Conservation (phyloP, 2,888 invertebrate genomes). For the Parapristionchus giblindavisi region DNA sequence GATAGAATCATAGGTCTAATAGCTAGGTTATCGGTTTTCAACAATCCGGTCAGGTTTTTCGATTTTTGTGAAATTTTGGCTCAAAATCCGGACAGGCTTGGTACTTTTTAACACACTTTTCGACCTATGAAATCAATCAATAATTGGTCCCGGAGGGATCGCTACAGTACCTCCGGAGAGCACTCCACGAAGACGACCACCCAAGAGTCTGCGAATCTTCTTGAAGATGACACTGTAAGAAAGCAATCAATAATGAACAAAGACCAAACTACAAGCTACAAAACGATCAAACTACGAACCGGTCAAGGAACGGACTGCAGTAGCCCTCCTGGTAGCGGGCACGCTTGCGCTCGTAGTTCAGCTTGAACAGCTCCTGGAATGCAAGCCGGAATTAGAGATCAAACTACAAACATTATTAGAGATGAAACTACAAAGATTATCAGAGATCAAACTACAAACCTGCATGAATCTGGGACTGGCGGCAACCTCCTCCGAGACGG, state of each 20-base stretch:
- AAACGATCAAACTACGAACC: constrained; percentile 53
- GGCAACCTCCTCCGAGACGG: constrained; percentile 88
- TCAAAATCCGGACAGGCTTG: too few relatives aligned
- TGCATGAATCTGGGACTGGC: constrained; percentile 57
- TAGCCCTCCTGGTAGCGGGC: constrained; percentile 79
- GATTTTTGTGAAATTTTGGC: too few relatives aligned
- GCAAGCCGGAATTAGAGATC: too few relatives aligned
- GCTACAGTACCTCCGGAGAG: constrained; percentile 80
- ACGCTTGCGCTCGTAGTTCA: constrained; percentile 90
- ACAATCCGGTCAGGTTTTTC: too few relatives aligned
- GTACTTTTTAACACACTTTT: too few relatives aligned
- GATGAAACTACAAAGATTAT: background rate
- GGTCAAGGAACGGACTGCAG: constrained; percentile 72
- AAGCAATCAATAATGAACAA: too few relatives aligned
- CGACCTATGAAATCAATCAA: background rate
- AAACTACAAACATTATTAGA: too few relatives aligned
- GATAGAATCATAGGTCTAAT: too few relatives aligned
- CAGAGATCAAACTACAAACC: constrained; percentile 6
- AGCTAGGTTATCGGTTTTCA: too few relatives aligned
- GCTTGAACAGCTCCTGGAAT: constrained; percentile 83
- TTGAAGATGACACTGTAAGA: constrained; percentile 75
- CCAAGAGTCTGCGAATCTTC: constrained; percentile 80
- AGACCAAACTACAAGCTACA: background rate
- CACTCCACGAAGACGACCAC: constrained; percentile 86
- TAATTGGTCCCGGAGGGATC: background rate